A percentile compares a stretch with the other conserved stretches of the same genome.
Conservation (phyloP, 1,140 invertebrate species). For the Sycophaga agraensis region DNA sequence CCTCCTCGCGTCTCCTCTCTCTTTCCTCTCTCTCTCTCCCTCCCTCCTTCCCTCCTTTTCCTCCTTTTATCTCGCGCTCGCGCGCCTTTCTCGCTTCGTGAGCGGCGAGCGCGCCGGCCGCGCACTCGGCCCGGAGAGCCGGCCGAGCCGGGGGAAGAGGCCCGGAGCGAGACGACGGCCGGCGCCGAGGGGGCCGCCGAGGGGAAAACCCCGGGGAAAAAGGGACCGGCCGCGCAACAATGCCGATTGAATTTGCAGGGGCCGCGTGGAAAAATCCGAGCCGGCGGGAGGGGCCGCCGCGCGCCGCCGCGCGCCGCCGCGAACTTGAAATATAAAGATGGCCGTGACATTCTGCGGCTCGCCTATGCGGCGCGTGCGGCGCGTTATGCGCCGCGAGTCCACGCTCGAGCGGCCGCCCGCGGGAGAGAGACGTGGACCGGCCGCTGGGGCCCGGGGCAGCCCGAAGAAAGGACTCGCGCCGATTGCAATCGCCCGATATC, state of each 20-base stretch:
- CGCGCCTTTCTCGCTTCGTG: constrained; percentile 1
- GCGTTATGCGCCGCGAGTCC: not conserved
- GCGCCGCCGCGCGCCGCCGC: not conserved
- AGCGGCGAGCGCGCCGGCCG: not conserved
- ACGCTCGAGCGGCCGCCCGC: not conserved
- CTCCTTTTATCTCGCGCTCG: constrained; percentile 17
- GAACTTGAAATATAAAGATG: constrained; percentile 24
- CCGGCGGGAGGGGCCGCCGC: constrained; percentile 1
- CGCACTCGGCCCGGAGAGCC: no score
- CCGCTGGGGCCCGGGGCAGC: no score
- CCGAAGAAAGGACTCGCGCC: constrained; percentile 4
- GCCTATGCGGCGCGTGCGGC: not conserved
- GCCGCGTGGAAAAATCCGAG: constrained; percentile 20
- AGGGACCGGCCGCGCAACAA: constrained; percentile 10
- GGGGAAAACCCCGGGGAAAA: no score
- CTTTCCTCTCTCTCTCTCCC: constrained; percentile 3
- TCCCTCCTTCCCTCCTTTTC: constrained; percentile 11
- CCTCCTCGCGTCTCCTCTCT: constrained; percentile 10
- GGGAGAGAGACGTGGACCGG: not conserved
- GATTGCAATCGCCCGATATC: constrained; percentile 17
- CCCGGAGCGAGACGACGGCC: not conserved
- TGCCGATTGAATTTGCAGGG: constrained; percentile 24
- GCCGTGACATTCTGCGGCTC: constrained; percentile 22
- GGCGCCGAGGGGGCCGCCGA: not conserved
- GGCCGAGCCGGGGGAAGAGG: not conserved